A percentile compares a stretch with the other conserved stretches of the same genome.
Evolutionary conservation across 2,797 vertebrate species (phyloP).

Genomic region (Hyperoplus lanceolatus): DNA sequence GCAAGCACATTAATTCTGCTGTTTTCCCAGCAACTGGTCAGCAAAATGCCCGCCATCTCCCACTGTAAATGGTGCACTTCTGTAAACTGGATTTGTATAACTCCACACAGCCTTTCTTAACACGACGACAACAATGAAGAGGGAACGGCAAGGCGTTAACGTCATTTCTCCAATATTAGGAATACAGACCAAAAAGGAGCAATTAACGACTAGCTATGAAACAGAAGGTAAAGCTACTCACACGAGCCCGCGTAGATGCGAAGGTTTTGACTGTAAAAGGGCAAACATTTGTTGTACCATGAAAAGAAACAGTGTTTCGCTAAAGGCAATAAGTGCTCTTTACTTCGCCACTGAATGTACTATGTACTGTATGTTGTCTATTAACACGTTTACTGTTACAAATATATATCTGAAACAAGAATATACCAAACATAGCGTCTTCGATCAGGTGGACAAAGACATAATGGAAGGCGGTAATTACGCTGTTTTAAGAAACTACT

Average conservation of each 20-base stretch:
- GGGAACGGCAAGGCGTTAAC: not conserved
- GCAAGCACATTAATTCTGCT: too few species aligned
- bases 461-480: not conserved
- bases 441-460: not conserved
- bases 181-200: not conserved
- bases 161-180: not conserved
- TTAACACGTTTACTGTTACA: not conserved
- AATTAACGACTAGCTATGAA: not conserved
- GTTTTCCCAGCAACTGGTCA: not conserved
- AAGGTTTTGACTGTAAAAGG: not conserved
- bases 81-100: not conserved
- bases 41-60: not conserved
- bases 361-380: too few species aligned
- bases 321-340: too few species aligned
- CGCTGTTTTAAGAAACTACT: too few species aligned
- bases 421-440: not conserved
- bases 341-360: too few species aligned
- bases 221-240: not conserved
- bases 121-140: not conserved
- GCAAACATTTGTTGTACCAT: not conserved
- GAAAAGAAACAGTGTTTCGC: too few species aligned
- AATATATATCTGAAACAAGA: not conserved
- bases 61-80: not conserved
- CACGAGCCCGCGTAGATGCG: not conserved
- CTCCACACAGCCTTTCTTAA: too few species aligned